Evolutionary conservation across 2,113 vertebrate species (phyloP), one percentile per base, ranked within the genome.

Genomic region (Oreotrochilus melanogaster): DNA sequence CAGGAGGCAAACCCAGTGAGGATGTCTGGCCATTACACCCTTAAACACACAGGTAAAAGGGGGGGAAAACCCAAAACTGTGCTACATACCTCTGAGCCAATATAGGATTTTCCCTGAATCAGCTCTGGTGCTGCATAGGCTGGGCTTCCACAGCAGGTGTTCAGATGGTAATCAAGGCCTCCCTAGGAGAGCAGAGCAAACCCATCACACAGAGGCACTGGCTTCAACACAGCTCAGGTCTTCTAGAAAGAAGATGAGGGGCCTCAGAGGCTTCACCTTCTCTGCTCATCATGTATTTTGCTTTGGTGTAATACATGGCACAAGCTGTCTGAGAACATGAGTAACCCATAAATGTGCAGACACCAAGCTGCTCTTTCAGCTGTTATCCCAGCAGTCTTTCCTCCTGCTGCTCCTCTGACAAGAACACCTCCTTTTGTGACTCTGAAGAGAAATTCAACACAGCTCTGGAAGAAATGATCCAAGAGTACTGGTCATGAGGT

Each of bases 41-140:
- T 37, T 39, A 50, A 60, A 64, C 4, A 21, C 18, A 47, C 7
- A 19, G 39, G n/a, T n/a, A n/a, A n/a, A n/a, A n/a, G n/a, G 45
- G 2, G 23, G 15, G 22, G 0, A 53, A 10, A 18, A 28, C 11
- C 6, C 16, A 43, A 3, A 54, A 21, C 2, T 4, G 7, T 25
- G 27, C 7, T 24, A 78, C 71, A 5, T 96, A 99, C 99, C 99
- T 99, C 99, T 61, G 99, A 99, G 33, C 99, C 99, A 70, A 99
- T 99, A 62, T 99, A 99, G 0, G 99, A 98, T 98, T 98, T 99
- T 70, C 99, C 99, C 95, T 99, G 99, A 94, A 99, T 98, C 92
- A 99, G 98, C 92, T 99, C 99, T 35, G 99, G 99, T 12, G 99
- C 99, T 69, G 99, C 99, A 37, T 99, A 99, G 14, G 99, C 99